Evolutionary conservation across 2,113 vertebrate species (phyloP), one percentile per base, ranked within the genome.

Genomic region (Onychorhynchus coronatus): DNA sequence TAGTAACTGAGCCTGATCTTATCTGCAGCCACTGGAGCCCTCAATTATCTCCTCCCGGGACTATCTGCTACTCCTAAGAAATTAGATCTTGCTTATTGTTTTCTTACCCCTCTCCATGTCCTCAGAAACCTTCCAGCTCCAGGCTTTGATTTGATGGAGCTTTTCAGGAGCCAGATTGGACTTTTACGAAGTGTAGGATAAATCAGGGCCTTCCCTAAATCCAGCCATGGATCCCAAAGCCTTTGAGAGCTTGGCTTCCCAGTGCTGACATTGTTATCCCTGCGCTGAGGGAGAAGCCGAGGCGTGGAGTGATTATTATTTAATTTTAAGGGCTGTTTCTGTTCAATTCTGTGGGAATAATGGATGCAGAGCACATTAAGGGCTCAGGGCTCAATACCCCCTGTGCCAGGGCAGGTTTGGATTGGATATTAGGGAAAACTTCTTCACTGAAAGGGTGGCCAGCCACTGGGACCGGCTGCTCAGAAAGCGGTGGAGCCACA

Each of bases 1-100:
- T 88, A 93, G 93, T 55, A 91, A 79, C 92, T 12, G 56, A 63
- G 66, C 3, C 86, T 24, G 96, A 97, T 97, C 87, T 97, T 97
- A 97, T 97, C 96, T 66, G 84, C 76, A 21, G 89, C 94, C 42
- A 76, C 88, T 72, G 71, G 66, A 97, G 94, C 78, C 95, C 82
- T 79, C 86, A 89, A 56, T 93, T 76, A 70, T 90, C 44, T 31
- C 88, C 95, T 94, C 82, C 95, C 23, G 17, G 47, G 59, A 70
- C 77, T 73, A 63, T 92, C 96, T 84, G 70, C 44, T 93, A 85
- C 95, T 93, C 93, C 88, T 50, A 25, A 44, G 96, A 97, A 97
- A 97, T 89, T 62, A 85, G 95, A 97, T 93, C 96, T 76, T 8
- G 6, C 2, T 46, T 91, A 6, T 94, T 96, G 95, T 95, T 95